A percentile compares a stretch with the other conserved stretches of the same genome.
Conservation (phyloP, 2,888 invertebrate genomes). For the Byasa hedistus region DNA sequence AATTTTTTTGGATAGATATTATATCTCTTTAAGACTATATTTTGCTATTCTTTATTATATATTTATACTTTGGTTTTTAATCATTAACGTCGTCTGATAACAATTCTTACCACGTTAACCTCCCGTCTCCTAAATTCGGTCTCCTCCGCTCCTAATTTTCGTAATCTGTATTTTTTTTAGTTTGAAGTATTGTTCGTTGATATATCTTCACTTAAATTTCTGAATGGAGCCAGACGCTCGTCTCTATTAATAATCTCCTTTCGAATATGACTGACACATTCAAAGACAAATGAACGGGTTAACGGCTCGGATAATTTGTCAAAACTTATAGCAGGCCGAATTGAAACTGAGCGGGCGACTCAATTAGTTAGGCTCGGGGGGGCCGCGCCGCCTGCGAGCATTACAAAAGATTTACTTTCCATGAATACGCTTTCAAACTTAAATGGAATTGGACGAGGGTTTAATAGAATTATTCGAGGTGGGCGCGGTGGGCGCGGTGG, state of each 20-base stretch:
- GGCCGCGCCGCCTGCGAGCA: slow-evolving; percentile 16
- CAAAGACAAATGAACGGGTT: slow-evolving; percentile 31
- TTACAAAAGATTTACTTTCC: slow-evolving; percentile 43
- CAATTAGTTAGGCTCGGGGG: slow-evolving; percentile 38
- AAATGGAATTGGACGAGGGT: slow-evolving; percentile 39
- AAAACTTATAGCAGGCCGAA: slow-evolving; percentile 31
- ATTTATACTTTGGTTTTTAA: too few relatives aligned
- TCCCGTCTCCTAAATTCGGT: too few relatives aligned
- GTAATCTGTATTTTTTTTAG: too few relatives aligned
- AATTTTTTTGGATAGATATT: too few relatives aligned
- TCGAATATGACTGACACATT: slow-evolving; percentile 19
- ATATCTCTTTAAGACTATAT: too few relatives aligned
- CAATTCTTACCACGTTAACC: too few relatives aligned
- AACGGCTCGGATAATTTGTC: slow-evolving; percentile 33
- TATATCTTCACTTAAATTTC: neutral
- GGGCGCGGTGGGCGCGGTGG: slow-evolving; percentile 19
- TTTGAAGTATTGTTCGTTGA: too few relatives aligned
- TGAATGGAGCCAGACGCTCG: neutral
- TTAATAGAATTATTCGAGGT: slow-evolving; percentile 36
- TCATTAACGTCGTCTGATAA: too few relatives aligned
- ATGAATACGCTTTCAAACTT: slow-evolving; percentile 42
- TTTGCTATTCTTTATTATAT: too few relatives aligned
- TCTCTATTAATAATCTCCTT: slow-evolving; percentile 18
- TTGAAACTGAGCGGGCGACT: slow-evolving; percentile 31
- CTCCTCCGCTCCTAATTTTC: too few relatives aligned